Evolutionary conservation across 2,797 vertebrate species (phyloP), one percentile per base, ranked within the genome.

Genomic region (Alfaro cultratus): DNA sequence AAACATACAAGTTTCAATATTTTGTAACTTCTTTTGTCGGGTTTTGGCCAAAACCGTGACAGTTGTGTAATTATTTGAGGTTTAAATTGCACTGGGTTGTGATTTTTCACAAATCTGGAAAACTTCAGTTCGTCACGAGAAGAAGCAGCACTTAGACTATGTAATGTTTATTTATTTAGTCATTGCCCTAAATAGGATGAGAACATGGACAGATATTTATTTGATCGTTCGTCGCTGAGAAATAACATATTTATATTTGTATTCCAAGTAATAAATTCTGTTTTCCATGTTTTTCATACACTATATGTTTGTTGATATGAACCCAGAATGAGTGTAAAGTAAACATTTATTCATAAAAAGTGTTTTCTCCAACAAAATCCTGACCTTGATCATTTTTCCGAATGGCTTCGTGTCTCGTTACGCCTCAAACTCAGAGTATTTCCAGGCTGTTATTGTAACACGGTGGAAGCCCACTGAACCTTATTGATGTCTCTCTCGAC

Each of bases 401-500:
- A 70, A 51, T 31, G 5, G 34, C 34, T 75, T 71, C 36, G 45
- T 1, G 12, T 26, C 11, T 74, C 21, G 49, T 53, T 47, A 18
- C 10, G 8, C 64, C 60, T 96, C 94, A 99, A 89, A 99, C 98
- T 83, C 98, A 95, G 93, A 99, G 96, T 90, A 99, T 99, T 95
- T 99, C 98, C 95, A 99, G 96, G 93, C 98, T 99, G 96, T 98
- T 99, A 96, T 98, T 99, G 95, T 98, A 99, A 95, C 98, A 98
- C 95, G 43, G 98, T 99, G 18, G 97, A 99, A 18, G 97, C 98
- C 98, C 98, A 99, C 96, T 98, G 98, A 91, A 99, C 97, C 45
- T 99, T 99, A 96, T 99, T 99, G 95, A 99, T 99, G 94, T 99
- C 98, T 34, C 98, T 98, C 90, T 99, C 98, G 0, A 98, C 97